These are phyloP conservation scores for Trichomycterus rosablanca DNA, from an alignment of 2,113 vertebrate species.

Conservation along the genomic window DNA sequence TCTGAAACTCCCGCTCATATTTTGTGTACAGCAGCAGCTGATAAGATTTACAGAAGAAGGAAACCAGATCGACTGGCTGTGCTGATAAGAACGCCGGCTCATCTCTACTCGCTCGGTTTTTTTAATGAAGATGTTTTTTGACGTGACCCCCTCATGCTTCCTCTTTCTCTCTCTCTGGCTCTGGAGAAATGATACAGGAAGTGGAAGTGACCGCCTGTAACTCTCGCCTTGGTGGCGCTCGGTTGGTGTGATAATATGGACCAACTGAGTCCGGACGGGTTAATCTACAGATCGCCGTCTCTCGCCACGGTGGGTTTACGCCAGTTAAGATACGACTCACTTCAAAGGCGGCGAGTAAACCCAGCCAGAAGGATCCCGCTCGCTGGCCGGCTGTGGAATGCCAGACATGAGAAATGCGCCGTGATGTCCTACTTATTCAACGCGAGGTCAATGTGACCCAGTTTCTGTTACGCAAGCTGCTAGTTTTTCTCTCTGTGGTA, in stretches of 20 bases:
- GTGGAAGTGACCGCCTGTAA: constrained; percentile 34
- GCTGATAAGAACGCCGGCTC: constrained; percentile 19
- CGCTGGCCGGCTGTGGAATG: constrained; percentile 56
- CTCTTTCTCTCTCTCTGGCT: neutral
- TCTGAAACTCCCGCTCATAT: constrained; percentile 1
- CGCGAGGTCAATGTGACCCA: constrained; percentile 75
- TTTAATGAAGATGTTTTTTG: constrained; percentile 17
- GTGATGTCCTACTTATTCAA: constrained; percentile 66
- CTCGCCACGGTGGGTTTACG: constrained; percentile 42
- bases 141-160: constrained; percentile 13
- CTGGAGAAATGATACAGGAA: constrained; percentile 14
- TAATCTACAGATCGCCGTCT: constrained; percentile 63
- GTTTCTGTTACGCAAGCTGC: constrained; percentile 65
- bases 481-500: constrained; percentile 50
- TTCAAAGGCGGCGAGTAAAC: constrained; percentile 64
- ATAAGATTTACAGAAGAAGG: constrained; percentile 26
- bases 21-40: constrained; percentile 9
- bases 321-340: constrained; percentile 58
- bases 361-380: constrained; percentile 62
- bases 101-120: neutral
- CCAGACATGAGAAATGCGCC: constrained; percentile 53
- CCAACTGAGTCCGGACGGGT: constrained; percentile 51
- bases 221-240: constrained; percentile 30
- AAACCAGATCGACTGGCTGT: constrained; percentile 9
- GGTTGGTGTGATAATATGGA: constrained; percentile 25